Evolutionary conservation across 2,888 invertebrate genomes (phyloP), one percentile per base, ranked within the genome.

Genomic region (Pharmacophagus antenor): DNA sequence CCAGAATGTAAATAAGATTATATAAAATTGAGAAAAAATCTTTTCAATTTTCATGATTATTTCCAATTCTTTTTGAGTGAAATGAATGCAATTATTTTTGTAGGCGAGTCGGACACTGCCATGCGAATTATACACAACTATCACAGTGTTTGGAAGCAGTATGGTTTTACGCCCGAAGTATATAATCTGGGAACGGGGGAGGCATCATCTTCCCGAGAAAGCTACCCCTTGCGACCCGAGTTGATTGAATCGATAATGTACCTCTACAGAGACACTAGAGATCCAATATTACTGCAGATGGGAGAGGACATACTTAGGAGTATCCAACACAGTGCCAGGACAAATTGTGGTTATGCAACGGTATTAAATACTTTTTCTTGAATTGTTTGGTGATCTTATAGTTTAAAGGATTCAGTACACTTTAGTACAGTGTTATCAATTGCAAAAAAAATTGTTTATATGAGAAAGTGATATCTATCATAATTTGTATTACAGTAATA

Each of bases 221-320:
- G 97, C 57, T 99, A 99, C 82, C 99, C 99, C 0, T 87, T 99
- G 44, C 91, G 99, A 49, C 99, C 99, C 0, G 99, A 99, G 84
- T 92, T 99, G 2, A 95, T 97, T 10, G 99, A 99, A 85, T 98
- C 98, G 18, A 95, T 98, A 31, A 98, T 99, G 98, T 98, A 99
- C 77, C 88, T 99, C 56, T 99, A 99, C 79, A 91, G 96, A 67
- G 96, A 98, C 1, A 99, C 99, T 0, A 93, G 94, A n/a, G 99
- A 99, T 84, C 97, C 98, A 0, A 95, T 95, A 74, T 88, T 99
- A 62, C 90, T 99, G 63, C 95, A 98, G 85, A 95, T 99, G 76
- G 99, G 98, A 0, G 96, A 97, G 66, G 97, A 98, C 80, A 96
- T 99, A 70, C 84, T 99, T 42, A 94, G 96, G 72, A 97, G 98